Evolutionary conservation across 1,140 invertebrate genomes (phyloP), one percentile per base, ranked within the genome.

Genomic region (Venustaconcha ellipsiformis): DNA sequence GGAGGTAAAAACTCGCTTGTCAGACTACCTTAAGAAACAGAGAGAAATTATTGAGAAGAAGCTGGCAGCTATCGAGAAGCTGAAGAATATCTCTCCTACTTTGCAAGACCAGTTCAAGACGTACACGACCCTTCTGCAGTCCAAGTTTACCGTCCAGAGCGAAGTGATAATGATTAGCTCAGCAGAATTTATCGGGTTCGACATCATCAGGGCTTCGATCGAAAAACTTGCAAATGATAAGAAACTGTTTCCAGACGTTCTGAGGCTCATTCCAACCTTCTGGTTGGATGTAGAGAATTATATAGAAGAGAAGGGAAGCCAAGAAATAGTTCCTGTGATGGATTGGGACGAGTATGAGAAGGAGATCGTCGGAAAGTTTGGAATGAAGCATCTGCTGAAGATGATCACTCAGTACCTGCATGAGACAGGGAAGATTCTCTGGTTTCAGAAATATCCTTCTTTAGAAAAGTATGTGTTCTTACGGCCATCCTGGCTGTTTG

Each of bases 251-350:
- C 87, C 87, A 18, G 77, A 85, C 62, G 83, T 88, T 55, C 80
- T 88, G 77, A 75, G 81, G 63, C 74, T 80, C 15, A 84, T 89
- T 23, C 87, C 88, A 60, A 83, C 85, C 13, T 85, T 89, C 67
- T 89, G 88, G 88, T 75, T 83, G 2, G 84, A 89, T 23, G 85
- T 88, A 14, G 85, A 88, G 69, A 78, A 82, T 37, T 88, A 82
- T 60, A 64, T 88, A 17, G 88, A 88, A 66, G 86, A 88, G 56
- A 82, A 80, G 30, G 86, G 85, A n/a, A 87, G 83, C 72, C 63
- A 74, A 15, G 81, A 88, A 83, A 62, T 81, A 8, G 82, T 88
- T 56, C 88, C 88, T 13, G 74, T 88, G 17, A 73, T 89, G 62
- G 73, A 66, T 20, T 86, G 80, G 76, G 82, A 86, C 0, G 81